These are phyloP conservation scores for Pavo muticus DNA, from an alignment of 2,113 vertebrate genomes.

Conservation along the genomic window DNA sequence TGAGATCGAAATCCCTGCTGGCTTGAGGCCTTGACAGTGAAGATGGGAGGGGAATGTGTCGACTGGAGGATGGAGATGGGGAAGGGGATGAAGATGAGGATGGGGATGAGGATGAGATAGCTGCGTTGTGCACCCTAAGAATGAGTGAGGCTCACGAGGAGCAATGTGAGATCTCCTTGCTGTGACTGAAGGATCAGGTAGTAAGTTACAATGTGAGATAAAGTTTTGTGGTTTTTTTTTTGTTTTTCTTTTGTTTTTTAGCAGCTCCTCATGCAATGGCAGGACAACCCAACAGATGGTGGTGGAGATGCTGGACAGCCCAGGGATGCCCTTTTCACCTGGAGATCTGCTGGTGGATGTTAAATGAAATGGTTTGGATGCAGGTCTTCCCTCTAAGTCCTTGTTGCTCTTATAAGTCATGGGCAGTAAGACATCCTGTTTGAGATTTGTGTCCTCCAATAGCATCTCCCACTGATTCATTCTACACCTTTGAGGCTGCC, in stretches of 20 bases:
- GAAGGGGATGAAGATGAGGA: not conserved
- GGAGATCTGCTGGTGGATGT: not conserved
- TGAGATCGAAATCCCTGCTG: constrained; percentile 52
- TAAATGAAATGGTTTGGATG: not conserved
- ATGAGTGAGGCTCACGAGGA: not conserved
- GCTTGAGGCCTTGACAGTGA: not conserved
- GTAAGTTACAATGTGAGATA: not conserved
- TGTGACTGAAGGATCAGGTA: not conserved
- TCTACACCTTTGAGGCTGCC: not conserved
- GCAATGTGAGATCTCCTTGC: not conserved
- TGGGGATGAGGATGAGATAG: not conserved
- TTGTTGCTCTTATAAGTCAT: not conserved
- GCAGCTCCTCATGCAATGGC: not conserved
- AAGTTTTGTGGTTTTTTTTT: not conserved
- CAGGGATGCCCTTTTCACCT: not conserved
- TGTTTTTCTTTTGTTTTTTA: not conserved
- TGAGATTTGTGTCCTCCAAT: not conserved
- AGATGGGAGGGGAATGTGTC: not conserved
- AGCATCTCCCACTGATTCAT: not conserved
- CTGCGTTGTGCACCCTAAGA: not conserved
- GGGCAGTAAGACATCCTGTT: not conserved
- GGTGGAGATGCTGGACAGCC: not conserved
- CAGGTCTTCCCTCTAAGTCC: not conserved
- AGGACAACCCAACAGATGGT: not conserved
- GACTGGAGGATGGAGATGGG: not conserved